Evolutionary conservation across 2,113 vertebrate species (phyloP).

Genomic region (Ceuthmochares aereus): DNA sequence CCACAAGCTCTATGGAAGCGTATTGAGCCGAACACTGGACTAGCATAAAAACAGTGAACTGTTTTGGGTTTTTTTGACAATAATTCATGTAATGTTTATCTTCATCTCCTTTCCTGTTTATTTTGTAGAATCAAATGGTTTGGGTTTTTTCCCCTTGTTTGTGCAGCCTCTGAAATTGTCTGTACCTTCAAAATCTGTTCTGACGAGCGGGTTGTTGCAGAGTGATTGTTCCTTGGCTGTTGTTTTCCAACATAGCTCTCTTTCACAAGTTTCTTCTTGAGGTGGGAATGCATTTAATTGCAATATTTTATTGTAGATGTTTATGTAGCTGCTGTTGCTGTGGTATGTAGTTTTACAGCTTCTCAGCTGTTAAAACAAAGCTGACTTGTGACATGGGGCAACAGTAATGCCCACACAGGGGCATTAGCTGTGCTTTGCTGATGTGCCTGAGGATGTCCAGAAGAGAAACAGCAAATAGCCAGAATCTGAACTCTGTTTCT

Average conservation of each 20-base stretch:
- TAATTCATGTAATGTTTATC: background rate
- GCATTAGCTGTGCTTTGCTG: background rate
- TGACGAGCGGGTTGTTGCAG: background rate
- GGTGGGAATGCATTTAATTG: background rate
- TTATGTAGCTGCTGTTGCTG: background rate
- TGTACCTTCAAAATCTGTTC: background rate
- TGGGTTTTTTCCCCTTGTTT: background rate
- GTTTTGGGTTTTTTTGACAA: background rate
- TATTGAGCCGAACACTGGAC: background rate
- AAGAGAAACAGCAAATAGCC: background rate
- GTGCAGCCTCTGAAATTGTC: background rate
- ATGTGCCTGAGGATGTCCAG: background rate
- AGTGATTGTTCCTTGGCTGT: background rate
- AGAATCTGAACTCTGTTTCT: background rate
- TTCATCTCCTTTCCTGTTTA: background rate
- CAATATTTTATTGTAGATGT: background rate
- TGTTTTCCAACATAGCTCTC: background rate
- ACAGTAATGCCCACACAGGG: background rate
- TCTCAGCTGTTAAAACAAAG: background rate
- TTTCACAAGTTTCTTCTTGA: background rate
- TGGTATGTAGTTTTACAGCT: background rate
- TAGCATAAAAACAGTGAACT: background rate
- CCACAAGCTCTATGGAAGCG: background rate
- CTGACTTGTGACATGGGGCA: background rate
- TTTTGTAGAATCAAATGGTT: background rate